Conservation (phyloP, 1,140 invertebrate species). For the Riptortus pedestris region DNA sequence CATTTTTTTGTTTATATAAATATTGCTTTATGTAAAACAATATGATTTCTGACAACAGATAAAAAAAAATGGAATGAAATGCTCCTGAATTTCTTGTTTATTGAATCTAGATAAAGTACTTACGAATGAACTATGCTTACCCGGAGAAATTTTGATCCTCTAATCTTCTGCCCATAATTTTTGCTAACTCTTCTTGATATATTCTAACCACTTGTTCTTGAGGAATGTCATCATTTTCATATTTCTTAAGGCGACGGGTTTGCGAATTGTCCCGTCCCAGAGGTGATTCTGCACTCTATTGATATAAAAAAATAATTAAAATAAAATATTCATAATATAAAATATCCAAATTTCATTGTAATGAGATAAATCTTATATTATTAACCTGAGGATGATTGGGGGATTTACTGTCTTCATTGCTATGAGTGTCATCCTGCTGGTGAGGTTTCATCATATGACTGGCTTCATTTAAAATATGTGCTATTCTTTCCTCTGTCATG, state of each 20-base stretch:
- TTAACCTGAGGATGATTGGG: slow-evolving; percentile 41
- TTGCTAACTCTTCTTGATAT: slow-evolving; percentile 90
- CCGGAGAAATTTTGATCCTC: slow-evolving; percentile 56
- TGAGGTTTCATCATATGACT: slow-evolving; percentile 50
- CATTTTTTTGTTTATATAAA: too few relatives aligned
- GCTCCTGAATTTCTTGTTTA: too few relatives aligned
- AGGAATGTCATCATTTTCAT: slow-evolving; percentile 87
- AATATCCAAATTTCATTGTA: too few relatives aligned
- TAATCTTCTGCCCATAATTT: slow-evolving; percentile 71
- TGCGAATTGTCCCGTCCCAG: slow-evolving; percentile 38
- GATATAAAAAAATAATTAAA: not conserved
- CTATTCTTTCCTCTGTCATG: slow-evolving; percentile 83
- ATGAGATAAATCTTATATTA: too few relatives aligned
- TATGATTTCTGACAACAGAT: too few relatives aligned
- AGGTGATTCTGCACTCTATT: slow-evolving; percentile 27
- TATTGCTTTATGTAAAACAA: too few relatives aligned
- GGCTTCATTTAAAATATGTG: slow-evolving; percentile 86
- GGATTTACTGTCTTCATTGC: slow-evolving; percentile 71
- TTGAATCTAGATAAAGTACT: too few relatives aligned
- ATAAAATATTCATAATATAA: too few relatives aligned
- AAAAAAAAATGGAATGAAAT: too few relatives aligned
- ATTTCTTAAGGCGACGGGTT: slow-evolving; percentile 66
- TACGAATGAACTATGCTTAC: too few relatives aligned
- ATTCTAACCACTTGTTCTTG: slow-evolving; percentile 94
- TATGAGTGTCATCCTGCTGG: slow-evolving; percentile 51